Evolutionary conservation across 2,888 invertebrate genomes (phyloP), one percentile per base, ranked within the genome.

Genomic region (Melanchra persicariae): DNA sequence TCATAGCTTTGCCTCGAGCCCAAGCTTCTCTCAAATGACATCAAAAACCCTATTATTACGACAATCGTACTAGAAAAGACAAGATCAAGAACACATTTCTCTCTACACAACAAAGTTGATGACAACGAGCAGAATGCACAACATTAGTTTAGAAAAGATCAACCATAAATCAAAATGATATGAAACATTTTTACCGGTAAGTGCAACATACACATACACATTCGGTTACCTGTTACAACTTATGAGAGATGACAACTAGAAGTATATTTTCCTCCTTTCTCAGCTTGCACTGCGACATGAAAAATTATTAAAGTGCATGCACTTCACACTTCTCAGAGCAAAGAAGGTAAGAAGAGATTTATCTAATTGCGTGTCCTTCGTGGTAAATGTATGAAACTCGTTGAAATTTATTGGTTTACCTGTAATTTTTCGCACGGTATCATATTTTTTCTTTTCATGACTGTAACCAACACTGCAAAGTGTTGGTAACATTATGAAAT

Each of bases 231-330:
- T 34, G 43, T 2, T 5, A 59, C n/a, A 67, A 45, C 24, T 67
- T 59, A 26, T 43, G 4, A 24, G 22, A 62, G 19, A 49, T 58
- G 79, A 74, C 74, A 73, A 24, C 43, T 19, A 52, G n/a, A n/a
- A 51, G 19, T 26, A 78, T 24, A 78, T 30, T 43, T 59, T 52
- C 2, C 26, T 34, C 26, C 37, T 45, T 52, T 74, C 75, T 52
- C 51, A 26, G 26, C 43, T 43, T 43, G 26, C 10, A 24, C 19
- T 24, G 34, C 2, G 75, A 74, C 69, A 61, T 75, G 76, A 76
- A 67, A 81, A 57, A 76, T 81, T 47, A 63, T 63, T 26, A 64
- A 57, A 70, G 57, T 70, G 52, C 79, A 64, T 43, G 54, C 63
- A 43, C 22, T 79, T 57, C 34, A 49, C 60, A 65, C 57, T 22